Evolutionary conservation across 2,797 vertebrate genomes (phyloP).

Genomic region (Chrosomus eos): DNA sequence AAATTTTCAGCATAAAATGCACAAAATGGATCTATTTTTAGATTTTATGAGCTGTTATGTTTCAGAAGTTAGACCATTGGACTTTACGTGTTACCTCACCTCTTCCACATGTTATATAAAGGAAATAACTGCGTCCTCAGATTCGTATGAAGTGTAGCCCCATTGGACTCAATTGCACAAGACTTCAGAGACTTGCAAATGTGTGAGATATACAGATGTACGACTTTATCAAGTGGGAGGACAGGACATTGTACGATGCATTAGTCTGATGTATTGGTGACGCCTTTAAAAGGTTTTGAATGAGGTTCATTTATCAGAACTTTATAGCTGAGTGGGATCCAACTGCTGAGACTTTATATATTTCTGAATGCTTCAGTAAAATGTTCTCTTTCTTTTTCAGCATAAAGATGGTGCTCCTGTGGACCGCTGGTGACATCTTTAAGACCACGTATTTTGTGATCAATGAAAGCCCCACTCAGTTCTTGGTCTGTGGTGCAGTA

Average conservation of each 20-base stretch:
- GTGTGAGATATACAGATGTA: conserved; percentile 22
- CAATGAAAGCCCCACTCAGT: conserved; percentile 81
- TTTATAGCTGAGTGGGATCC: background rate
- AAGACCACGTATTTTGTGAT: conserved; percentile 84
- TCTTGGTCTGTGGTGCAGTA: conserved; percentile 78
- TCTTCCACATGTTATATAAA: background rate
- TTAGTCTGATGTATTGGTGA: conserved; percentile 30
- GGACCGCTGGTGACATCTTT: conserved; percentile 82
- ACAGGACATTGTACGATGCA: conserved; percentile 13
- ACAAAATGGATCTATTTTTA: background rate
- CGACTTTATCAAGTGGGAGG: conserved; percentile 4
- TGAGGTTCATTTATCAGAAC: conserved; percentile 37
- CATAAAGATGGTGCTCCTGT: conserved; percentile 86
- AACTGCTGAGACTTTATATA: background rate
- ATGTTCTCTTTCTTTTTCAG: conserved; percentile 61
- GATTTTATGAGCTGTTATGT: background rate
- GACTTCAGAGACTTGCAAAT: conserved; percentile 16
- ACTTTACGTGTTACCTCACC: background rate
- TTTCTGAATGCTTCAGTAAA: conserved; percentile 1
- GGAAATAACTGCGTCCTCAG: background rate
- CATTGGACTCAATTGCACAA: background rate
- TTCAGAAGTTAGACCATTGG: background rate
- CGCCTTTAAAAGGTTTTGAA: conserved; percentile 10
- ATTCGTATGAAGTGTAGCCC: background rate
- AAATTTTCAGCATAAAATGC: background rate